These are phyloP conservation scores for Piezodorus guildinii DNA, from an alignment of 1,140 invertebrate species.

Conservation along the genomic window DNA sequence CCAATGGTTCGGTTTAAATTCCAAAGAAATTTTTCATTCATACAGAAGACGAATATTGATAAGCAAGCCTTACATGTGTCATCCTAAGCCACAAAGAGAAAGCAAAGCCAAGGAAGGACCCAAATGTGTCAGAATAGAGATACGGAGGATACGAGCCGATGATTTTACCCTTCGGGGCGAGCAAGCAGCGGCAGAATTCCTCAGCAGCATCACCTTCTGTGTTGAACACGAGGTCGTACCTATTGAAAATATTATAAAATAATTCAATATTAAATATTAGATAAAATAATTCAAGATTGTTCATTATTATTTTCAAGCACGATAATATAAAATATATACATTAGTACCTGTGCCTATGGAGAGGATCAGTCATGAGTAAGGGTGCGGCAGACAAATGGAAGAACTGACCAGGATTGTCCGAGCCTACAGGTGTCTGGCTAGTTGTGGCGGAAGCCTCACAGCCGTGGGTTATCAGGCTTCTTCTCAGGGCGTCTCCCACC, in stretches of 20 bases:
- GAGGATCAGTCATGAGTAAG: slow-evolving; percentile 33
- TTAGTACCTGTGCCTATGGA: slow-evolving; percentile 8
- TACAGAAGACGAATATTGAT: not conserved
- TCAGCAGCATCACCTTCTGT: slow-evolving; percentile 37
- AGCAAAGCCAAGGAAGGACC: slow-evolving; percentile 27
- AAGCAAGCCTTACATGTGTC: not conserved
- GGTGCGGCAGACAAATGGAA: slow-evolving; percentile 36
- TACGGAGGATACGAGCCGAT: slow-evolving; percentile 39
- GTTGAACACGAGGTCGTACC: slow-evolving; percentile 46
- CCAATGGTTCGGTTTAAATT: too few species aligned
- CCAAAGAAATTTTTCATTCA: not conserved
- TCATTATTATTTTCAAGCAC: too few species aligned
- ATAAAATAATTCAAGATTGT: too few species aligned
- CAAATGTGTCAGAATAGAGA: slow-evolving; percentile 43
- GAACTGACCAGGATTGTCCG: slow-evolving; percentile 47
- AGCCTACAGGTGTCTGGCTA: slow-evolving; percentile 31
- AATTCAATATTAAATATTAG: too few species aligned
- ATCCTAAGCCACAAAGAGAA: not conserved
- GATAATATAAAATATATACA: slow-evolving; percentile 1
- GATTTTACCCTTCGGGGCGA: slow-evolving; percentile 38
- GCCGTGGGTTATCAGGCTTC: not conserved
- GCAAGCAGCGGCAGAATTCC: slow-evolving; percentile 36
- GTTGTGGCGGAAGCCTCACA: slow-evolving; percentile 51
- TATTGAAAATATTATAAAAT: slow-evolving; percentile 28
- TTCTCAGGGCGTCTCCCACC: slow-evolving; percentile 36